phyloP scores from a whole-genome alignment of 2,113 vertebrate species.

The Struthio camelus region DNA sequence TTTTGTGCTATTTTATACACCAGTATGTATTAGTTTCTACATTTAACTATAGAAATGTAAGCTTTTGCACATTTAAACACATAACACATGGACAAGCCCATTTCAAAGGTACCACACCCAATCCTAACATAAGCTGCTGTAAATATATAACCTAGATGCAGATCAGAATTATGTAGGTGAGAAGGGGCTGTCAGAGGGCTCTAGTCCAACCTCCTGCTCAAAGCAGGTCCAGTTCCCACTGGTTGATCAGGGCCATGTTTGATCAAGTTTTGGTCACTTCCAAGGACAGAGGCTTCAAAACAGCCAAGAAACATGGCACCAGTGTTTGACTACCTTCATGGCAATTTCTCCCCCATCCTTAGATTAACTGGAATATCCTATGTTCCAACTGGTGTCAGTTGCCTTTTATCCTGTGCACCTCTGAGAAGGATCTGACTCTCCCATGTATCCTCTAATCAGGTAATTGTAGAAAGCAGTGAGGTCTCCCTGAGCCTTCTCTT shows the following conservation, averaged over 20 bases:
- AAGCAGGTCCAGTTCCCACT: neutral
- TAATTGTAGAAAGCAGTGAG: neutral
- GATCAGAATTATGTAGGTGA: neutral
- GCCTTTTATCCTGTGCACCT: neutral
- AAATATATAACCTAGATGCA: neutral
- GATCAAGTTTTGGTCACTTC: neutral
- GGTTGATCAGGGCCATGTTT: neutral
- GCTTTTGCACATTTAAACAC: neutral
- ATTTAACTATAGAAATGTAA: neutral
- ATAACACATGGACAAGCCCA: neutral
- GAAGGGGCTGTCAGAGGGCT: neutral
- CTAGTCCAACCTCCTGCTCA: neutral
- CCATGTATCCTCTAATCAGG: neutral
- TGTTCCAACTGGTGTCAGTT: neutral
- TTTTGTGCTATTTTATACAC: neutral
- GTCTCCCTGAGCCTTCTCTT: neutral
- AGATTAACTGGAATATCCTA: neutral
- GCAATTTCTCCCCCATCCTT: neutral
- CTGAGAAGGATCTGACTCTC: neutral
- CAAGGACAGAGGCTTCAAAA: neutral
- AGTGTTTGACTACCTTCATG: neutral
- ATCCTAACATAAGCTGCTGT: neutral
- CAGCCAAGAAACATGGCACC: neutral
- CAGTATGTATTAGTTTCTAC: neutral
- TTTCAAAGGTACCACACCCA: neutral